Evolutionary conservation across 1,140 invertebrate species (phyloP).

Genomic region (Philotrypesis tridentata): DNA sequence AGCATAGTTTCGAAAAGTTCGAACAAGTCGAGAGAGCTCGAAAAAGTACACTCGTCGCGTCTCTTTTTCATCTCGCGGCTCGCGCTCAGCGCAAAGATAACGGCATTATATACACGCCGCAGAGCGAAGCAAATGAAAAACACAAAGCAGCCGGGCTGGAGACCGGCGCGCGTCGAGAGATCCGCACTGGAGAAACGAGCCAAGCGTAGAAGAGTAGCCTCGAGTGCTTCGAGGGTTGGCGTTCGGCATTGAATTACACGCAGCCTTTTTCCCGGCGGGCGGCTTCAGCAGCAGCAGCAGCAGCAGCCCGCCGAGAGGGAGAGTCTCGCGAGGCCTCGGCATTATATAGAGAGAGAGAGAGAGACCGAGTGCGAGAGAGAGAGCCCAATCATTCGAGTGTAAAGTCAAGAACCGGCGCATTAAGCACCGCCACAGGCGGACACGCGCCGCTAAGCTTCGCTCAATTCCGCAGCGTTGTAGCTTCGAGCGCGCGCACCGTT

Average conservation of each 20-base stretch:
- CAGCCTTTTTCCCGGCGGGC: not conserved
- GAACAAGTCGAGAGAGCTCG: too few species aligned
- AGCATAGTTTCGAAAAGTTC: too few species aligned
- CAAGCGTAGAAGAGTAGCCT: not conserved
- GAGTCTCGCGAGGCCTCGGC: not conserved
- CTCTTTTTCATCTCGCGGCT: too few species aligned
- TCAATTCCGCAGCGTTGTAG: slow-evolving; percentile 4
- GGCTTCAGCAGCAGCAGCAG: not conserved
- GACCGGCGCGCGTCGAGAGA: too few species aligned
- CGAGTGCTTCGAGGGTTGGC: not conserved
- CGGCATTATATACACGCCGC: too few species aligned
- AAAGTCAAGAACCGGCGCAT: slow-evolving; percentile 24
- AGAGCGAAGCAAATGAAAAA: too few species aligned
- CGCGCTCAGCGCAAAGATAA: too few species aligned
- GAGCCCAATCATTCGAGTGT: slow-evolving; percentile 28
- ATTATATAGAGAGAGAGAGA: not conserved
- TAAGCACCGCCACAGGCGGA: not conserved
- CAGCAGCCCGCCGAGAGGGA: too few species aligned
- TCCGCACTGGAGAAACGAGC: not conserved
- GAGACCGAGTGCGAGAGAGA: slow-evolving; percentile 1
- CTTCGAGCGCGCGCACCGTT: too few species aligned
- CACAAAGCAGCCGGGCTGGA: not conserved
- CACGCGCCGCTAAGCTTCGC: not conserved
- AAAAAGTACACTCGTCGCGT: too few species aligned
- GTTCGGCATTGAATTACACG: not conserved